Evolutionary conservation across 2,113 vertebrate genomes (phyloP), one percentile per base, ranked within the genome.

Genomic region (Notarius quadriscutis): DNA sequence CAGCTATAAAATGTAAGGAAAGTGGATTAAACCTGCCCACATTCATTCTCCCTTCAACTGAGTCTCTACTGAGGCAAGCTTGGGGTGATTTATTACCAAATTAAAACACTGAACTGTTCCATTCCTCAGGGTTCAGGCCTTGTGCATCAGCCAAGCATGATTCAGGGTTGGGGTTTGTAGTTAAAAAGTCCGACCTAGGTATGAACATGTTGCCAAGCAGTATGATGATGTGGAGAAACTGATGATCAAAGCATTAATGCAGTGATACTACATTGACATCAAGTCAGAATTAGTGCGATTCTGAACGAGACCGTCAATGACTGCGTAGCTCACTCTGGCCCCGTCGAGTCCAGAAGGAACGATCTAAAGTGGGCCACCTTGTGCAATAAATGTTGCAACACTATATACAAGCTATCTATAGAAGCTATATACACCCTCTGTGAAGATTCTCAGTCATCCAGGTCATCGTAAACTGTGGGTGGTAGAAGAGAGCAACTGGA

Each of bases 71-170:
- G 75, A 63, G 86, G 60, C 17, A 34, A n/a, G 65, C 72, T 10
- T 41, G 48, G 22, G 25, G 58, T 90, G 90, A 90, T 90, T 87
- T 86, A 89, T 90, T 86, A 88, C 88, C 83, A 86, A 86, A 87
- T 90, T 89, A 90, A 86, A 86, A 80, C 72, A 67, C 69, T 34
- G 83, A 90, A 71, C 86, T 79, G 62, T 79, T 87, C 67, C 72
- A 81, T 90, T 87, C 30, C 81, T 83, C 86, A 82, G 83, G 25
- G 18, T 78, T 87, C 53, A 17, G 62, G 55, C 50, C 71, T 58
- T 27, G 51, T 63, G 57, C 55, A 67, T 51, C 67, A 83, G 51
- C 20, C 34, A 53, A 58, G 27, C n/a, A 18, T 77, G 41, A n/a
- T 1, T 63, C 25, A 11, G 51, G 25, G 62, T 63, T 30, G 25